A percentile compares a stretch with the other conserved stretches of the same genome.
These are phyloP conservation scores for Thamnophis elegans DNA, from an alignment of 2,797 vertebrate genomes.

Conservation along the genomic window DNA sequence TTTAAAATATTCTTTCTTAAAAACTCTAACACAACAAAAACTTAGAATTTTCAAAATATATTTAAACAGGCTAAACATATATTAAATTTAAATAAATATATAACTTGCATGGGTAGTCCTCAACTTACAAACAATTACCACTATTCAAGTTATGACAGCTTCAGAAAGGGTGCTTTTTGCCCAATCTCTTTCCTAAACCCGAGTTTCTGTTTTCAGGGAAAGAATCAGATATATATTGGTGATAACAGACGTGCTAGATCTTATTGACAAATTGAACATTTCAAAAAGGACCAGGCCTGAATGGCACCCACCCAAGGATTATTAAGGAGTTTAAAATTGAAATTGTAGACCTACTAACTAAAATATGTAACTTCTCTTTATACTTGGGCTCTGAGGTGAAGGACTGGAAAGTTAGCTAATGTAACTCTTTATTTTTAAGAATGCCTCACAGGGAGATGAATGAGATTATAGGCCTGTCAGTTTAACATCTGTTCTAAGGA, in stretches of 20 bases:
- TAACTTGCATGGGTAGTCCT: not conserved
- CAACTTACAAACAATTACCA: not conserved
- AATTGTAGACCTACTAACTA: not conserved
- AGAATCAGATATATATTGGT: not conserved
- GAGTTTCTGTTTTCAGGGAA: not conserved
- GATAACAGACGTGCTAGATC: not conserved
- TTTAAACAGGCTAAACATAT: not conserved
- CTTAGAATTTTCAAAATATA: not conserved
- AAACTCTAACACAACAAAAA: not conserved
- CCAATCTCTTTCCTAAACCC: not conserved
- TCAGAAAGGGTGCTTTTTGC: not conserved
- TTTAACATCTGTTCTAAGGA: not conserved
- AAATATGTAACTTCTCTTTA: not conserved
- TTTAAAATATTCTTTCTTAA: not conserved
- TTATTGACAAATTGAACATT: not conserved
- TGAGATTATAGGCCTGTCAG: not conserved
- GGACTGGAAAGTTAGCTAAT: not conserved
- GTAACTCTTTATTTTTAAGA: not conserved
- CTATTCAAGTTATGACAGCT: not conserved
- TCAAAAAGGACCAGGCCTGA: not conserved
- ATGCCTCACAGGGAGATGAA: not conserved
- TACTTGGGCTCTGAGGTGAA: not conserved
- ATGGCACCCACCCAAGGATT: not conserved
- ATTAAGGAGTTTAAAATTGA: not conserved
- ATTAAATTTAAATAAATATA: not conserved